phyloP scores from a whole-genome alignment of 2,113 vertebrate genomes.

The Dromas ardeola region DNA sequence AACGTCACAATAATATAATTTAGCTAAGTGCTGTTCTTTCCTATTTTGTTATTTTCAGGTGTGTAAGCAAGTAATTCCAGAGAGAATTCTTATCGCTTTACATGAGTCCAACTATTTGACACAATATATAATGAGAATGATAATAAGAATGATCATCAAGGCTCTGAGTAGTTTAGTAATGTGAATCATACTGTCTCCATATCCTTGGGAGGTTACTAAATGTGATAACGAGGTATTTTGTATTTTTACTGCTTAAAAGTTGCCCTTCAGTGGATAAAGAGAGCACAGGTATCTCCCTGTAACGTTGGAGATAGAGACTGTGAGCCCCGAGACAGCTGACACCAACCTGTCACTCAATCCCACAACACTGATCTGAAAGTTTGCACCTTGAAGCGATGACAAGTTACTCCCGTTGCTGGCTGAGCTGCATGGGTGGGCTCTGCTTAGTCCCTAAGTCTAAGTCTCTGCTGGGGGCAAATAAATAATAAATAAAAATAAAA shows the following conservation, averaged over 20 bases:
- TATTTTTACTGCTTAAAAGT: not conserved
- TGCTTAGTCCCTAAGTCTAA: not conserved
- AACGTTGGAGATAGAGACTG: not conserved
- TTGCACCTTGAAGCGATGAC: not conserved
- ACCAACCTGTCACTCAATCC: not conserved
- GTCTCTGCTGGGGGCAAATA: not conserved
- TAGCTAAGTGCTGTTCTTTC: not conserved
- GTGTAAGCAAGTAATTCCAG: not conserved
- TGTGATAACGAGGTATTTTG: not conserved
- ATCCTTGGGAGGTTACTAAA: not conserved
- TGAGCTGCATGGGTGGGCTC: not conserved
- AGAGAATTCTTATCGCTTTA: not conserved
- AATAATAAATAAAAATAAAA: not conserved
- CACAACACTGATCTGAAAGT: not conserved
- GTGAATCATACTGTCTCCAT: not conserved
- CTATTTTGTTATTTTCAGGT: not conserved
- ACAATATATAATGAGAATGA: not conserved
- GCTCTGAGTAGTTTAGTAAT: not conserved
- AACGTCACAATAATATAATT: not conserved
- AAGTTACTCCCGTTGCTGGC: not conserved
- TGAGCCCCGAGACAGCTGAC: not conserved
- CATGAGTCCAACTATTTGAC: not conserved
- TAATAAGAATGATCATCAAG: not conserved
- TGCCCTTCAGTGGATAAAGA: not conserved
- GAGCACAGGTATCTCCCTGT: not conserved